Base-by-base conservation (phyloP, 2,797 vertebrate genomes). In the Onychomys leucogaster region DNA sequence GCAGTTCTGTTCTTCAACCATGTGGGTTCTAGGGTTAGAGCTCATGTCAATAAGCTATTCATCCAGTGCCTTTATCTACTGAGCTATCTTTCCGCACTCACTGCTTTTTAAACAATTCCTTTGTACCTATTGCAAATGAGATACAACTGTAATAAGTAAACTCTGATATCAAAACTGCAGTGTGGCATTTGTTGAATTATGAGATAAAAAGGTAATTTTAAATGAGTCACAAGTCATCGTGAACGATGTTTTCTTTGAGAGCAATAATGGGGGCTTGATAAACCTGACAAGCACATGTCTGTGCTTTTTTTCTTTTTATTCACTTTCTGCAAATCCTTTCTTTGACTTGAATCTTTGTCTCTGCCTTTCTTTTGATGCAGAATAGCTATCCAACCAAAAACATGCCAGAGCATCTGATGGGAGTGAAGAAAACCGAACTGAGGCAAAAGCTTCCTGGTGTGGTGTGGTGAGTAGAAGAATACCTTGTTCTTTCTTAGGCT, bases 321-420 rank as follows among this genome's bases (percentile, higher is more conserved):
- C 37, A 29, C 91, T 95, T 97, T 29, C 29, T 82, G 23, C 16
- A 95, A 96, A 69, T 37, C 43, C 34, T 85, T 88, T 61, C 89
- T 94, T 52, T 77, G 89, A 91, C 89, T n/a, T 23, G 63, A 55
- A 93, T 57, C 6, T 93, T 81, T 78, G 61, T 7, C 83, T 96
- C 41, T 13, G 43, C 32, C 4, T 55, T 87, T 27, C 52, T 82
- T 97, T 94, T 97, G 43, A 97, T 82, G 82, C 46, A 75, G 17
- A 93, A 27, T 34, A 4, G 1, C 21, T 95, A 27, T 96, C 80
- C 73, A 11, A 61, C 55, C 12, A 71, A 41, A 11, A 91, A 91
- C 3, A 95, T 0, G 59, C 2, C 73, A 91, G 57, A n/a, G n/a
- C 71, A 46, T 81, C 90, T 96, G 76, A 17, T 6, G 37, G 29